These are phyloP conservation scores for Chrysogorgia sp. DNA, from an alignment of 92 coral and sea anemone genomes.

Conservation along the genomic window DNA sequence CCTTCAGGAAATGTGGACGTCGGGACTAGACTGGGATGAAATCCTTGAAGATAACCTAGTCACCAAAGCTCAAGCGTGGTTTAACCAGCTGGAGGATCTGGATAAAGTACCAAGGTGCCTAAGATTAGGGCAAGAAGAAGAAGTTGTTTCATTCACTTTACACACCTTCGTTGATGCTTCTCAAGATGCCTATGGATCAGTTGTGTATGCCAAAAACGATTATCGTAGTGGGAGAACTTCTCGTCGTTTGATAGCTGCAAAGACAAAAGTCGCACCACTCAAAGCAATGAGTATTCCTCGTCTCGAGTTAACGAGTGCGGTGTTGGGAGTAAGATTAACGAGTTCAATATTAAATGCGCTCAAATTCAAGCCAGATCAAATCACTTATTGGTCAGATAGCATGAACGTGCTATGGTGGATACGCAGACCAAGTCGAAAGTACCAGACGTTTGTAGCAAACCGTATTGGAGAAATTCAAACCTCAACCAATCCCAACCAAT, in stretches of 20 bases:
- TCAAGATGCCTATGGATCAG: slow-evolving; percentile 67
- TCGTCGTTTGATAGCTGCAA: too few relatives aligned
- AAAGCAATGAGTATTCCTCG: too few relatives aligned
- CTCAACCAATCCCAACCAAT: slow-evolving; percentile 2
- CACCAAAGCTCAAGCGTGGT: slow-evolving; percentile 43
- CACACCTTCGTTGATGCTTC: slow-evolving; percentile 71
- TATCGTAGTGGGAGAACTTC: slow-evolving; percentile 58
- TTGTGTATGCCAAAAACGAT: slow-evolving; percentile 50
- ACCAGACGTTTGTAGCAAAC: slow-evolving; percentile 8
- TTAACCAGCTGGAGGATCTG: slow-evolving; percentile 52
- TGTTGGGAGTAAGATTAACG: slow-evolving; percentile 59
- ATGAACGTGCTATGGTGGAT: slow-evolving; percentile 26
- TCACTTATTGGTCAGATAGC: slow-evolving; percentile 14
- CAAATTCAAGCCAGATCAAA: slow-evolving; percentile 11
- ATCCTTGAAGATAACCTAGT: slow-evolving; percentile 41
- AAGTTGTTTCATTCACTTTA: slow-evolving; percentile 38
- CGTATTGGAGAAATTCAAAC: slow-evolving; percentile 18
- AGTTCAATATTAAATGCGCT: slow-evolving; percentile 31
- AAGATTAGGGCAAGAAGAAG: slow-evolving; percentile 30
- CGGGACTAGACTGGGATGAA: slow-evolving; percentile 61
- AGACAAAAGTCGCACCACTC: too few relatives aligned
- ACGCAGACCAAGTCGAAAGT: slow-evolving; percentile 1
- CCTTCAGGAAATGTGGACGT: slow-evolving; percentile 13
- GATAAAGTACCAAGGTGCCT: slow-evolving; percentile 51
- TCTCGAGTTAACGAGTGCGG: slow-evolving; percentile 68